Conservation (phyloP, 2,113 vertebrate species). For the Lepus europaeus region DNA sequence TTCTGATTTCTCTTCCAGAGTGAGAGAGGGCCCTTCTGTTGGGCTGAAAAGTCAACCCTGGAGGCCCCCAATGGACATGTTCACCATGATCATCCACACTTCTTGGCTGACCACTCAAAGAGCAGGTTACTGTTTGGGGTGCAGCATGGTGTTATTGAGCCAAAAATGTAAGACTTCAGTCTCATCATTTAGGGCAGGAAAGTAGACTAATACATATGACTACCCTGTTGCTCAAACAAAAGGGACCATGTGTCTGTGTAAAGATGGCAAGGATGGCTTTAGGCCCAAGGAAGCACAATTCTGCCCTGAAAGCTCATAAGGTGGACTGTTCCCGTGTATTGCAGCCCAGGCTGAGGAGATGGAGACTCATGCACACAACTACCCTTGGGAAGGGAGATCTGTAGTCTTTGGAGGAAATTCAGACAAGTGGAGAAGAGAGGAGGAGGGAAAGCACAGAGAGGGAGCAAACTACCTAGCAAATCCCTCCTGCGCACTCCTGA, state of each 20-base stretch:
- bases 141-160: not conserved
- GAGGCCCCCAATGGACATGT: rapidly evolving
- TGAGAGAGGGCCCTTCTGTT: not conserved
- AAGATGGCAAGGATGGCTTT: not conserved
- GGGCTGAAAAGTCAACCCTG: not conserved
- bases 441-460: not conserved
- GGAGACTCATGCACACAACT: rapidly evolving
- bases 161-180: not conserved
- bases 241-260: not conserved
- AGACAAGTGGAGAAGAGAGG: not conserved
- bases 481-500: too few relatives aligned
- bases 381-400: slow-evolving; percentile 10
- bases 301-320: not conserved
- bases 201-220: not conserved
- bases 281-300: slow-evolving; percentile 13
- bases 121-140: not conserved
- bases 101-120: not conserved
- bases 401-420: not conserved
- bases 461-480: not conserved
- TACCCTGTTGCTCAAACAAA: slow-evolving; percentile 38
- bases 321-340: not conserved
- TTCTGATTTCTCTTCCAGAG: slow-evolving; percentile 22
- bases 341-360: not conserved
- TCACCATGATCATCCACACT: not conserved
- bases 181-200: not conserved